Conservation (phyloP, 2,113 vertebrate species). For the Lichenostomus cassidix region DNA sequence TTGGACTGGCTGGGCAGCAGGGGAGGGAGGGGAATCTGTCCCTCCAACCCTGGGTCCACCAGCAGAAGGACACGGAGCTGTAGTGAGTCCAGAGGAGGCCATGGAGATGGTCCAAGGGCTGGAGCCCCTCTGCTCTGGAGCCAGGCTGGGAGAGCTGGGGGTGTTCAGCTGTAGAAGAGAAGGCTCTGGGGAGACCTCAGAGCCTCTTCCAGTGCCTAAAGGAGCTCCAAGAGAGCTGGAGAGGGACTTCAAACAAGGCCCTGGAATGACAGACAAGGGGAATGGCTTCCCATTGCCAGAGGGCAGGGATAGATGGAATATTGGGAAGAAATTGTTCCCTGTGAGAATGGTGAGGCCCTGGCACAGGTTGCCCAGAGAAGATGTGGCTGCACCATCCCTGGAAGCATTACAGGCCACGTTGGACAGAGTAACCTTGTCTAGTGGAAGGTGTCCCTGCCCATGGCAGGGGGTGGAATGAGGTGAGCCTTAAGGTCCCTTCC, state of each 20-base stretch:
- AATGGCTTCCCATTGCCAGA: background rate
- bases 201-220: accelerated
- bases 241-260: background rate
- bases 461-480: background rate
- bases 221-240: background rate
- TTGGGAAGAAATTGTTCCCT: accelerated
- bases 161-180: background rate
- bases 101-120: accelerated
- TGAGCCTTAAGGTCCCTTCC: background rate
- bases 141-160: background rate
- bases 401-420: accelerated
- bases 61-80: background rate
- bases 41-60: background rate
- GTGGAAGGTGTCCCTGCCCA: background rate
- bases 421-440: background rate
- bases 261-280: accelerated
- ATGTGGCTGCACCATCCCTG: background rate
- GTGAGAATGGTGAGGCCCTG: accelerated
- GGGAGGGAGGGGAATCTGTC: background rate
- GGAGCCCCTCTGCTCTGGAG: background rate
- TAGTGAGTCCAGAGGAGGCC: accelerated
- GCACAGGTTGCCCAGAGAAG: accelerated
- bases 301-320: background rate
- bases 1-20: background rate
- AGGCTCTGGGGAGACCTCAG: background rate